Base-by-base conservation (phyloP, 2,888 invertebrate species). In the Archips crataeganus region DNA sequence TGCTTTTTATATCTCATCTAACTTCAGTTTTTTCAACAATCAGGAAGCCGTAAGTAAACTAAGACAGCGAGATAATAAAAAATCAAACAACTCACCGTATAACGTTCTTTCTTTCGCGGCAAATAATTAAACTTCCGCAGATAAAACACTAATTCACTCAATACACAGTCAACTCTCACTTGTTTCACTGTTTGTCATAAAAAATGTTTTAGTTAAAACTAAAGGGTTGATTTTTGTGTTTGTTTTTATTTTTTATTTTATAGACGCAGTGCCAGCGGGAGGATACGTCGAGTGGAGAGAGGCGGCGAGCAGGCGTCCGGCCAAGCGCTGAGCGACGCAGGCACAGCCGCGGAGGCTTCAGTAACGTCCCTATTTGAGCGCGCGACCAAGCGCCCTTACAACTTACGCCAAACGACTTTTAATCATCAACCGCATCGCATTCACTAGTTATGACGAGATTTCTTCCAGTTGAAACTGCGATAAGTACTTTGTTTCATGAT, bases 361-460 rank as follows among this genome's bases (percentile, higher is more conserved):
- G 77, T 76, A 67, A 80, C n/a, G 76, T 80, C 80, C 84, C 84
- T 87, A 86, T 91, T 90, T 90, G 92, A 85, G 85, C 81, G 23
- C 23, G 13, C 57, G 57, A 80, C 74, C 71, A 81, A 77, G 80
- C 89, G 88, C 90, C 91, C 91, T 90, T 88, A 89, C 78, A 75
- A 90, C 91, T 90, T 88, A 89, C 78, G 75, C 74, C 75, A 75
- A 79, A 82, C 82, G 84, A 81, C 85, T 84, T 89, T 89, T 91
- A 92, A 91, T 93, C 83, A 83, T 82, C 86, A 89, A 89, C 91
- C 85, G 87, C 83, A 85, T 79, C 85, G 87, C 83, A 85, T 79
- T 78, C 88, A 88, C 93, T 91, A 92, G 93, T 92, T 93, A 87
- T 65, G 85, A 89, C 92, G 85, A 87, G 93, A 91, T 91, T 86